Conservation (phyloP, 2,797 vertebrate species). For the Presbytis comata region DNA sequence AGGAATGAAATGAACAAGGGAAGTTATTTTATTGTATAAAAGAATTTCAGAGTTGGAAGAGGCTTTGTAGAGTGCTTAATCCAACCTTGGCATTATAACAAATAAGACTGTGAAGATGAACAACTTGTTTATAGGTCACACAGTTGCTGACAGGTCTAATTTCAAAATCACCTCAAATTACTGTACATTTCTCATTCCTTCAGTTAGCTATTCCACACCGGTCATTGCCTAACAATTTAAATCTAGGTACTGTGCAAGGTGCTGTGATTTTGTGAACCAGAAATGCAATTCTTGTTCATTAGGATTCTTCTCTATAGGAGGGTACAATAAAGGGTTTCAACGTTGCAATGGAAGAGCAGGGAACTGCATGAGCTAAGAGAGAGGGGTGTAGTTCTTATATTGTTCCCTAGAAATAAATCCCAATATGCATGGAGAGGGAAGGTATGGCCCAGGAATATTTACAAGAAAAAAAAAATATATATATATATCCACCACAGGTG, state of each 20-base stretch:
- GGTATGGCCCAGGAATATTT: background rate
- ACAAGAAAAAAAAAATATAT: background rate
- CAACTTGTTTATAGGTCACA: background rate
- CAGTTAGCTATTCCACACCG: background rate
- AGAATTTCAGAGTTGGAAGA: constrained; percentile 1
- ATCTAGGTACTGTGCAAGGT: background rate
- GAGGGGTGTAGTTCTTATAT: background rate
- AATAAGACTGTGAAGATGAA: background rate
- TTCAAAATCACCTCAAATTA: background rate
- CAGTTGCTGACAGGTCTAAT: background rate
- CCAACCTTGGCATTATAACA: background rate
- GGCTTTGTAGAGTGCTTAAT: background rate
- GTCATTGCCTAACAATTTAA: background rate
- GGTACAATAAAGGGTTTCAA: background rate
- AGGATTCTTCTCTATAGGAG: background rate
- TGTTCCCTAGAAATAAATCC: background rate
- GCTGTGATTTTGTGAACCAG: background rate
- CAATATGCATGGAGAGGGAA: background rate
- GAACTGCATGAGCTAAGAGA: background rate
- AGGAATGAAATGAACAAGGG: background rate
- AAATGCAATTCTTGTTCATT: background rate
- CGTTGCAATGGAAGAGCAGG: background rate
- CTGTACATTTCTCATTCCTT: background rate
- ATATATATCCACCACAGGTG: no score
- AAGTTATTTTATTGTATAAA: background rate